Base-by-base conservation (phyloP, 1,140 invertebrate genomes). In the Zaprionus kolodkinae region DNA sequence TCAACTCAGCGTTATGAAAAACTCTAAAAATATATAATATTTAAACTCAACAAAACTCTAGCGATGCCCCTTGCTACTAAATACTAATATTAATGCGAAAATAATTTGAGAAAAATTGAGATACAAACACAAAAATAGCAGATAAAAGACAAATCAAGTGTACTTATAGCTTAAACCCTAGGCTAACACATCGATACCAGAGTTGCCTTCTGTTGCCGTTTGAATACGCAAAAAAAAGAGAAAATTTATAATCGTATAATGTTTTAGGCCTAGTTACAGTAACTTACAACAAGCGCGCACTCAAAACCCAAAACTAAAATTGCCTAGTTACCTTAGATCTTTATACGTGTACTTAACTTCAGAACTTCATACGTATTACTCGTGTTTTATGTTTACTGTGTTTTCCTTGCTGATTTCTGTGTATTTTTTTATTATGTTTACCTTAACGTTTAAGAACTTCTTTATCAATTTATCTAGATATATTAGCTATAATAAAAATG, bases 1-100 rank as follows among this genome's bases (percentile, higher is more conserved):
- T 96, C 96, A 94, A 95, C 96, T 94, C 96, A 96, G 94, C 96
- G 96, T 94, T 97, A 97, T 94, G 96, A 97, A 95, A 97, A 97
- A 95, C 95, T 97, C 94, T 96, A 95, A 96, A 36, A 36, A 57
- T 35, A 38, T 10, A 67, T 63, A 59, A 35, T 50, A 40, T 45
- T 33, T 33, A 68, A 61, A 66, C 52, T 61, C 71, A 38, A 52
- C 25, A 78, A 64, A 78, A 72, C 76, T 68, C 62, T 63, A 78
- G 78, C 83, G 79, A 86, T 48, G 76, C 72, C 76, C 80, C n/a
- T n/a, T n/a, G 81, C 81, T 72, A 80, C 59, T 73, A 65, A 54
- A 63, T 43, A 36, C 33, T 62, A 76, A 55, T 61, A 65, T 36
- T 55, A 52, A 76, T 59, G 33, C 40, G 25, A 57, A 76, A 67